Conservation (phyloP, 2,113 vertebrate species). For the Psophia crepitans region DNA sequence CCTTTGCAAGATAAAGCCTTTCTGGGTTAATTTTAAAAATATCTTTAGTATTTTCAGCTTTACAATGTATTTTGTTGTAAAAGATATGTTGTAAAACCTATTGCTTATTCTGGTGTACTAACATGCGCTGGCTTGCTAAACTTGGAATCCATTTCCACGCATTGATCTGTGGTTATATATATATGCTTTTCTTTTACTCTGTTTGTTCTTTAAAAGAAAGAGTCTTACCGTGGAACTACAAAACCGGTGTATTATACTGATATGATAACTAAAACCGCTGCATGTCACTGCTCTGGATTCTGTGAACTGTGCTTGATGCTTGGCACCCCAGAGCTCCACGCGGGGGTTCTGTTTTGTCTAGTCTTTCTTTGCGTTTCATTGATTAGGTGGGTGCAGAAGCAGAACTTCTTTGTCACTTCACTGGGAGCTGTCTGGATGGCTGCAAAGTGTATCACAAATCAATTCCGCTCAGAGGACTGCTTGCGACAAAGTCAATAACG, state of each 20-base stretch:
- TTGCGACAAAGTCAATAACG: conserved; percentile 59
- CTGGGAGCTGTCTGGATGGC: conserved; percentile 63
- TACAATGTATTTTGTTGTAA: not conserved
- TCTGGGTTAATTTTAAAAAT: not conserved
- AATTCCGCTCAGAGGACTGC: conserved; percentile 36
- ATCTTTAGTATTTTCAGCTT: not conserved
- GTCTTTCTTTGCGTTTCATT: conserved; percentile 58
- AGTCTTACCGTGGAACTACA: not conserved
- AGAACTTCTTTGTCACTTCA: conserved; percentile 72
- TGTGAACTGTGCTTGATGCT: not conserved
- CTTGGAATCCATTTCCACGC: not conserved
- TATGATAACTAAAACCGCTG: not conserved
- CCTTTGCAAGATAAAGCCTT: not conserved
- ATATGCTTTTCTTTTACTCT: not conserved
- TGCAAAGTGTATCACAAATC: conserved; percentile 67
- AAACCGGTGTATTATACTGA: not conserved
- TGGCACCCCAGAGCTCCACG: not conserved
- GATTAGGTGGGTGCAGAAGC: conserved; percentile 60
- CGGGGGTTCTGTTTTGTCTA: conserved; percentile 55
- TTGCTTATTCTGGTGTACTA: not conserved
- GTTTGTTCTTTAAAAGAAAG: not conserved
- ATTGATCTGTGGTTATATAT: not conserved
- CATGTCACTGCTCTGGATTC: not conserved
- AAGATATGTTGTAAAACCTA: not conserved
- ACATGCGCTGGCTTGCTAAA: not conserved